phyloP scores from a whole-genome alignment of 2,113 vertebrate species.

The Syrmaticus mikado region DNA sequence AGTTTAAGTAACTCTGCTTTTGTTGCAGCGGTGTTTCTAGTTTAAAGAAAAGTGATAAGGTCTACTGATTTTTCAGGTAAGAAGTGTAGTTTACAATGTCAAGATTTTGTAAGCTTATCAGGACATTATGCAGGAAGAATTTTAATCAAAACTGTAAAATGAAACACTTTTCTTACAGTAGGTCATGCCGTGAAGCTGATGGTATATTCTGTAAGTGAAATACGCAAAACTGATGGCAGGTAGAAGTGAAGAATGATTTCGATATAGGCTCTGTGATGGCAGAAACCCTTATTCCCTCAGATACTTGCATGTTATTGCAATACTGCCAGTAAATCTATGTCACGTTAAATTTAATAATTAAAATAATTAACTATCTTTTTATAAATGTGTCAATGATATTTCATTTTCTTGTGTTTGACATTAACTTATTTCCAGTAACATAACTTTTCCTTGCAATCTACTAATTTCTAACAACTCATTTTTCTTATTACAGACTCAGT shows the following conservation, averaged over 20 bases:
- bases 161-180: conserved; percentile 43
- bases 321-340: conserved; percentile 14
- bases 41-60: conserved; percentile 37
- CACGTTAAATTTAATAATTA: not conserved
- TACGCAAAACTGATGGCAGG: conserved; percentile 66
- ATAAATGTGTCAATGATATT: not conserved
- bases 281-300: conserved; percentile 30
- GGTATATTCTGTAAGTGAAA: conserved; percentile 74
- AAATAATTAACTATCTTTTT: not conserved
- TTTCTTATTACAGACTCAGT: not conserved
- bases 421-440: not conserved
- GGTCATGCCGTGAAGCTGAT: conserved; percentile 71
- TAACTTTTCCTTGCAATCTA: not conserved
- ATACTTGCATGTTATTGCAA: conserved; percentile 35
- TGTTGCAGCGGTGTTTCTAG: not conserved
- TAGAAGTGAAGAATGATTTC: conserved; percentile 65
- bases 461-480: not conserved
- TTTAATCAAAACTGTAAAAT: conserved; percentile 73
- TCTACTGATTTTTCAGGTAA: conserved; percentile 26
- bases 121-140: conserved; percentile 55
- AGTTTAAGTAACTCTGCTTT: not conserved
- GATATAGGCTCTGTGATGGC: conserved; percentile 37
- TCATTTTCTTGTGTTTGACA: not conserved
- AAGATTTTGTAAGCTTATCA: conserved; percentile 58
- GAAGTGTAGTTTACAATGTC: conserved; percentile 62